Percentiles rank a stretch among this genome's conserved stretches.
These are phyloP conservation scores for Thalassophryne amazonica DNA, from an alignment of 2,797 vertebrate genomes.

Conservation along the genomic window DNA sequence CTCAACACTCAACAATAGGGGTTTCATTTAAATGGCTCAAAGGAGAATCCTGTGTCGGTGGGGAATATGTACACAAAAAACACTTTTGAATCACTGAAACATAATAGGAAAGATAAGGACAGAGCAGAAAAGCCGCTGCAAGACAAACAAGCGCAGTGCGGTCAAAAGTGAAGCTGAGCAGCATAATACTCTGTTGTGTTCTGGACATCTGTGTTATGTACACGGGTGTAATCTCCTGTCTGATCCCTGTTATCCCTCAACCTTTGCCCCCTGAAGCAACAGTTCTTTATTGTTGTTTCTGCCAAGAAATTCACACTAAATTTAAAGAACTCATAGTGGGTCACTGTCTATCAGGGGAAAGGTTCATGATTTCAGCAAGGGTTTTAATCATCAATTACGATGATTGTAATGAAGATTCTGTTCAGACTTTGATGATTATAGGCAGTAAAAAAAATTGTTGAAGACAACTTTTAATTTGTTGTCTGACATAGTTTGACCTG, in stretches of 20 bases:
- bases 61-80: conserved; percentile 26
- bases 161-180: conserved; percentile 61
- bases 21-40: conserved; percentile 66
- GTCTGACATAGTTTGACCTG: no score
- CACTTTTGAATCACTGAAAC: conserved; percentile 30
- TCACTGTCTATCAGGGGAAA: not conserved
- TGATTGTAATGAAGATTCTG: no score
- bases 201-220: conserved; percentile 60
- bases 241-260: conserved; percentile 69
- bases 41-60: conserved; percentile 49
- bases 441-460: no score
- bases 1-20: conserved; percentile 62
- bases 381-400: no score
- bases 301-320: conserved; percentile 33
- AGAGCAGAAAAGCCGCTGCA: conserved; percentile 8
- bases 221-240: conserved; percentile 58
- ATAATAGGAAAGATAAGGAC: conserved; percentile 18
- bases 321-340: conserved; percentile 20
- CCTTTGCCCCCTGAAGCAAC: conserved; percentile 51
- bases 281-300: conserved; percentile 27
- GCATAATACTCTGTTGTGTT: conserved; percentile 74
- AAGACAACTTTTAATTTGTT: no score
- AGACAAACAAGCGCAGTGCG: conserved; percentile 26
- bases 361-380: no score
- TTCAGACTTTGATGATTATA: no score